Conservation (phyloP, 2,888 invertebrate species). For the Panzeria rudis region DNA sequence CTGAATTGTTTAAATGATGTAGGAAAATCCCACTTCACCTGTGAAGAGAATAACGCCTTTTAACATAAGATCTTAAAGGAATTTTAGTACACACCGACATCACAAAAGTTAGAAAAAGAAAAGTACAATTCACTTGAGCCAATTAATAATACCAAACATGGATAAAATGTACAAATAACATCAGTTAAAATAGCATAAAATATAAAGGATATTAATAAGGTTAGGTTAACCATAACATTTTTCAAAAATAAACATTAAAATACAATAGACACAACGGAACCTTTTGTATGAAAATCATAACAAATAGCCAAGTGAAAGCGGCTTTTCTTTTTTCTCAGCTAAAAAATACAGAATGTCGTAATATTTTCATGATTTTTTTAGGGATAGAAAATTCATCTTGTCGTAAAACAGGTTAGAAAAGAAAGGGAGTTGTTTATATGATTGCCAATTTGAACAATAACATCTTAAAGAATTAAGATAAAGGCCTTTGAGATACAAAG, state of each 20-base stretch:
- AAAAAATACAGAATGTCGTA: slow-evolving; percentile 51
- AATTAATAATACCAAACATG: slow-evolving; percentile 73
- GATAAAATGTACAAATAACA: slow-evolving; percentile 25
- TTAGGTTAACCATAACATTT: slow-evolving; percentile 39
- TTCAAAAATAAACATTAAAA: neutral
- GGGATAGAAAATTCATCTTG: neutral
- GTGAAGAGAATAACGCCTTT: slow-evolving; percentile 44
- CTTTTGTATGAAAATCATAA: slow-evolving; percentile 54
- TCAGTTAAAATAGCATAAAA: slow-evolving; percentile 34
- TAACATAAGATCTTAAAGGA: slow-evolving; percentile 61
- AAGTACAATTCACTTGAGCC: slow-evolving; percentile 74
- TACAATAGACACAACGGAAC: slow-evolving; percentile 72
- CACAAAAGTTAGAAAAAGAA: slow-evolving; percentile 52
- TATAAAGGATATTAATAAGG: slow-evolving; percentile 48
- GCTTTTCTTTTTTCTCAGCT: slow-evolving; percentile 36
- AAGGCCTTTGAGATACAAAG: slow-evolving; percentile 59
- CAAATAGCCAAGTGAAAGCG: slow-evolving; percentile 37
- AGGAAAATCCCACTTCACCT: slow-evolving; percentile 60
- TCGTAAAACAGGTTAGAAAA: slow-evolving; percentile 47
- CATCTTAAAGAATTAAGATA: slow-evolving; percentile 40
- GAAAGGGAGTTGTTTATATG: slow-evolving; percentile 38
- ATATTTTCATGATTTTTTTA: slow-evolving; percentile 46
- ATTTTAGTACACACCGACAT: slow-evolving; percentile 50
- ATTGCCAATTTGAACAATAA: slow-evolving; percentile 57
- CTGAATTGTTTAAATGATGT: slow-evolving; percentile 13